Evolutionary conservation across 2,113 vertebrate species (phyloP).

Genomic region (Tenrec ecaudatus): DNA sequence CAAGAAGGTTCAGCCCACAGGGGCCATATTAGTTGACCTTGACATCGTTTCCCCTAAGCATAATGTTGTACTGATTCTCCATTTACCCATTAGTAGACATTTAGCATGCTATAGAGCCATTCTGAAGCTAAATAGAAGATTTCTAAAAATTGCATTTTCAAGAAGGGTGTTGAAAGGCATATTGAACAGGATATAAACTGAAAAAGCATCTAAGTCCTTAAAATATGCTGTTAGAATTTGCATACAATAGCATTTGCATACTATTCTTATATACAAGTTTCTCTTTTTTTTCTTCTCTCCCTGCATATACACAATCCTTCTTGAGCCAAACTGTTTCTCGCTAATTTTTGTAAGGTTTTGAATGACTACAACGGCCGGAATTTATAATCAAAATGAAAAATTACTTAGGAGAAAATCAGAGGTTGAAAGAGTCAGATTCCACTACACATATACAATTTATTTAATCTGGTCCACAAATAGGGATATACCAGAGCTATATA

Average conservation of each 20-base stretch:
- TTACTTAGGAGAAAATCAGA: neutral
- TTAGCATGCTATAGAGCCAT: neutral
- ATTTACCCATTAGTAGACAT: neutral
- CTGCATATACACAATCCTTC: neutral
- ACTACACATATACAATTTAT: constrained; percentile 25
- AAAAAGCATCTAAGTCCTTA: constrained; percentile 50
- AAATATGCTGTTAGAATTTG: constrained; percentile 4
- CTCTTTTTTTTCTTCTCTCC: neutral
- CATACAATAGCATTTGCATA: neutral
- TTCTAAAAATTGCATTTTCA: constrained; percentile 45
- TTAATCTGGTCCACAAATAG: constrained; percentile 38
- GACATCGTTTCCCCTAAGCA: neutral
- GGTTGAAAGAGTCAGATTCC: neutral
- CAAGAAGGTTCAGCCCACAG: neutral
- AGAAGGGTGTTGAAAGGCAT: constrained; percentile 60
- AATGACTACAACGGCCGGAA: constrained; percentile 1
- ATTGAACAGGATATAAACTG: constrained; percentile 58
- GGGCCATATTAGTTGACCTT: neutral
- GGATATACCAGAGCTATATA: neutral
- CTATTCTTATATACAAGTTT: constrained; percentile 2
- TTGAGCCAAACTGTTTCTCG: constrained; percentile 3
- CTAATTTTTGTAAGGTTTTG: neutral
- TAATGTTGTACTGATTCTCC: neutral
- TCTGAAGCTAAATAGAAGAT: constrained; percentile 22
- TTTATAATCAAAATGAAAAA: constrained; percentile 48